Base-by-base conservation (phyloP, 2,888 invertebrate species). In the Allygus modestus region DNA sequence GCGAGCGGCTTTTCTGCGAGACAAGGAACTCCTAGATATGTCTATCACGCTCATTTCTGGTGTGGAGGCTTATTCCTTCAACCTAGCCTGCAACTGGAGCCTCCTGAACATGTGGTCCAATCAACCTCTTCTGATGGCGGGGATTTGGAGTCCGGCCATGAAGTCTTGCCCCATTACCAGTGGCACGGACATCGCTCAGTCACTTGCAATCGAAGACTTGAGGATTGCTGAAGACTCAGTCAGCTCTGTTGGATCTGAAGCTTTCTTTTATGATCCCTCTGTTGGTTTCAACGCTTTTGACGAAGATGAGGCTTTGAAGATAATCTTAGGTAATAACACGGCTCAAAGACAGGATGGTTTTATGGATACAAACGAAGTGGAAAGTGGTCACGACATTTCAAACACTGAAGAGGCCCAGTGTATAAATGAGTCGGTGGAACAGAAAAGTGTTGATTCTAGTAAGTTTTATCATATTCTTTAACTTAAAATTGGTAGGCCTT, bases 101-200 rank as follows among this genome's bases (percentile, higher is more conserved):
- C 91, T 98, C 31, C 91, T 98, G 0, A 98, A 98, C 90, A 94
- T 94, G 83, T 99, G 98, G 98, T 95, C 96, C 0, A 94, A 95
- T 88, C 94, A 95, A 58, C 95, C 98, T 0, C 91, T 98, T 54
- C 93, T 96, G 89, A 91, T 97, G 88, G 96, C 97, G 17, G 98
- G 97, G 4, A 92, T 97, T 81, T 97, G 97, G 96, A 94, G 95
- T 0, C 95, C 96, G 0, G 95, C 96, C 11, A 92, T 96, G 89
- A 94, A 95, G 89, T 93, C 94, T 4, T 95, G 94, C 87, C 96
- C 96, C 20, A 92, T 95, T 43, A 86, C 89, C 41, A 87, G 88
- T 73, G 90, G 89, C 1, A 86, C 85, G 43, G 97, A 97, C 91
- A 94, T 97, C 9, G 97, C 95, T 0, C 94, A 87, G 90, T 93